Conservation (phyloP, 2,888 invertebrate species). For the Thecocarcelia acutangulata region DNA sequence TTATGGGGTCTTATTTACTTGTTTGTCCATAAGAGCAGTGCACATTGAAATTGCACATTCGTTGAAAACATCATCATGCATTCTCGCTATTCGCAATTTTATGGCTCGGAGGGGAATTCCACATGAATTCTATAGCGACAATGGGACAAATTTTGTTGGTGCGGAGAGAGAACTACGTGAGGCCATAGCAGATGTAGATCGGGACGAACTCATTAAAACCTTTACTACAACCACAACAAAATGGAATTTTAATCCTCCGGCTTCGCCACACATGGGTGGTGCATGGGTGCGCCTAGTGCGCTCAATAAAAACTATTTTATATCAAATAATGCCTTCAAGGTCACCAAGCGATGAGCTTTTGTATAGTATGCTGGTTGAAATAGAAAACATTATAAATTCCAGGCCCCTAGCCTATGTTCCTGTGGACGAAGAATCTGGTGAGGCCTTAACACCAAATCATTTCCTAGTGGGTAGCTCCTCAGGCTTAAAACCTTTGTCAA, state of each 20-base stretch:
- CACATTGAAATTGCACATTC: slow-evolving; percentile 63
- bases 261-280: slow-evolving; percentile 6
- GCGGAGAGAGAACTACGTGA: slow-evolving; percentile 42
- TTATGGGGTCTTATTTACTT: slow-evolving; percentile 60
- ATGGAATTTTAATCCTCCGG: slow-evolving; percentile 2
- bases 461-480: background rate
- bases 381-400: too few relatives aligned
- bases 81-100: slow-evolving; percentile 41
- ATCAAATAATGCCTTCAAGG: background rate
- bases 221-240: slow-evolving; percentile 4
- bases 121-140: slow-evolving; percentile 41
- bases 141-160: slow-evolving; percentile 47
- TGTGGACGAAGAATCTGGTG: too few relatives aligned
- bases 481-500: background rate
- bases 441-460: background rate
- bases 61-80: slow-evolving; percentile 18
- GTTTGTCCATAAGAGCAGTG: slow-evolving; percentile 65
- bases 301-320: background rate
- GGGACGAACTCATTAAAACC: background rate
- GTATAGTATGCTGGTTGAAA: too few relatives aligned
- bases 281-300: slow-evolving; percentile 4
- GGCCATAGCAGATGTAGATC: background rate
- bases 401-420: too few relatives aligned
- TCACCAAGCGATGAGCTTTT: too few relatives aligned
- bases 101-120: slow-evolving; percentile 38